Conservation (phyloP, 2,888 invertebrate genomes). For the Microctonus hyperodae region DNA sequence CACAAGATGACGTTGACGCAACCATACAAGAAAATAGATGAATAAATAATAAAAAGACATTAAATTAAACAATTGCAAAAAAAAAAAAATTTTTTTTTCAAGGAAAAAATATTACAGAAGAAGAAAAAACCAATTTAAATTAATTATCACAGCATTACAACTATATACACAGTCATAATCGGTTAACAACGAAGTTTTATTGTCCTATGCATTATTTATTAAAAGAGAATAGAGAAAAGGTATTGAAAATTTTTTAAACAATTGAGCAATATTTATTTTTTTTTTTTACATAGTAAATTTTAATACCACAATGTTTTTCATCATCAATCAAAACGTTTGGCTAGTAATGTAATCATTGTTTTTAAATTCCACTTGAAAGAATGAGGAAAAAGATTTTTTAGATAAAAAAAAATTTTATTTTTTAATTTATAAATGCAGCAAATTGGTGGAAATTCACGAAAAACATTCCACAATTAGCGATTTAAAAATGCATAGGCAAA, state of each 20-base stretch:
- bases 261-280: too few relatives aligned
- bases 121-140: constrained; percentile 5
- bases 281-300: too few relatives aligned
- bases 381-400: constrained; percentile 41
- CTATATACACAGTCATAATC: constrained; percentile 42
- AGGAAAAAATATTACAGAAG: constrained; percentile 3
- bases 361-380: background rate
- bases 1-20: background rate
- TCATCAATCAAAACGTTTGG: constrained; percentile 55
- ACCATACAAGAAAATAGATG: background rate
- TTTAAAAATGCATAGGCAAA: constrained; percentile 58
- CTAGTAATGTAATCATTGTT: constrained; percentile 52
- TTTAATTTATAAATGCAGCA: constrained; percentile 41
- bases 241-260: constrained; percentile 26
- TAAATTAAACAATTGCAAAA: background rate
- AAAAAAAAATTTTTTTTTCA: background rate
- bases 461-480: constrained; percentile 63
- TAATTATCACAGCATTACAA: background rate
- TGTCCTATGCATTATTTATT: constrained; percentile 50
- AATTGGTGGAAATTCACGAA: constrained; percentile 56
- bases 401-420: too few relatives aligned
- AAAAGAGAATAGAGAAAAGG: constrained; percentile 26
- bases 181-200: constrained; percentile 57
- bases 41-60: background rate
- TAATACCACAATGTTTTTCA: constrained; percentile 33